Conservation (phyloP, 2,797 vertebrate species). For the Aphelocoma californica region DNA sequence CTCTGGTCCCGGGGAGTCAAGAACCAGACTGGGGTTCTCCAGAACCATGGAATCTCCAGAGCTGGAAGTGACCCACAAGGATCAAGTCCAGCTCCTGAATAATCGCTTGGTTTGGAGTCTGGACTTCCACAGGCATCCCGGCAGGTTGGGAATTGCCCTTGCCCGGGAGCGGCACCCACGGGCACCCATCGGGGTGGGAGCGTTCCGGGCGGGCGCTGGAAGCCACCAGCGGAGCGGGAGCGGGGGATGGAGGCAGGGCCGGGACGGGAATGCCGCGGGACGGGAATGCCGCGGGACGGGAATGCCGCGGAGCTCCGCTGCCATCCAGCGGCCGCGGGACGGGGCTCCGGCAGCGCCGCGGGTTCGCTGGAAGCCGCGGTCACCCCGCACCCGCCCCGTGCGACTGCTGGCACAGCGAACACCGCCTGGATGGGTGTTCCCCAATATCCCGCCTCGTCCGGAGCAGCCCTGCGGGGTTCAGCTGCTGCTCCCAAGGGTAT, state of each 20-base stretch:
- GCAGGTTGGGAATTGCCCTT: background rate
- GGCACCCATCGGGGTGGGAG: background rate
- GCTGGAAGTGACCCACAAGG: background rate
- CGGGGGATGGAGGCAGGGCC: background rate
- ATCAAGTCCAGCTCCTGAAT: rapidly evolving
- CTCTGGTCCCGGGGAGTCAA: rapidly evolving
- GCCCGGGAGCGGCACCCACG: background rate
- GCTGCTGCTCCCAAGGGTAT: rapidly evolving
- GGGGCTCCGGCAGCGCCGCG: background rate
- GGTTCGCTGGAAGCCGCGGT: rapidly evolving
- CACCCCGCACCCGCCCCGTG: background rate
- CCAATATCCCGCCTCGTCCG: rapidly evolving
- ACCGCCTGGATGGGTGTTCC: rapidly evolving
- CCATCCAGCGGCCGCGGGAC: conserved; percentile 24
- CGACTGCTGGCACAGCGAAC: rapidly evolving
- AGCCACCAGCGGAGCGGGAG: background rate
- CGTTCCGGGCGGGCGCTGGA: background rate
- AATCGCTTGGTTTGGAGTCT: background rate
- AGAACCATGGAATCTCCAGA: rapidly evolving
- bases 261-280: rapidly evolving
- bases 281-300: background rate
- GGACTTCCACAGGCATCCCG: rapidly evolving
- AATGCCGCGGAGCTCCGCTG: background rate
- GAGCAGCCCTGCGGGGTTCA: rapidly evolving
- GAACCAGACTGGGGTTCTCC: rapidly evolving